Conservation (phyloP, 2,797 vertebrate genomes). For the Dryobates pubescens region DNA sequence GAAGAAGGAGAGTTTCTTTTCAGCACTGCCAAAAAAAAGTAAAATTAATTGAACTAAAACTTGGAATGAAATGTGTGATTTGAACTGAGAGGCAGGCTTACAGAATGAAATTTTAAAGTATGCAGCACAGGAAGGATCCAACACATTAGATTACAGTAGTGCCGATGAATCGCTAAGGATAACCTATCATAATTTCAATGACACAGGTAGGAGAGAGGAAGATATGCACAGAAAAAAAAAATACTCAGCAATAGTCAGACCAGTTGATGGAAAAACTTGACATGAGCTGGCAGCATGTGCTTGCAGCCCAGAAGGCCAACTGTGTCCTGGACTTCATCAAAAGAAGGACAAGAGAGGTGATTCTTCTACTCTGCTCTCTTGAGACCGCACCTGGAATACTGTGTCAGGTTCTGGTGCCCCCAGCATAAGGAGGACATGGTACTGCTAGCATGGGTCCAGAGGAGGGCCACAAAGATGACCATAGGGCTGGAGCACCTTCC, state of each 20-base stretch:
- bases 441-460: too few species aligned
- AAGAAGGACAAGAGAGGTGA: too few species aligned
- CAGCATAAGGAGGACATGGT: too few species aligned
- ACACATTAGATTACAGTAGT: neutral
- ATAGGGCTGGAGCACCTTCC: too few species aligned
- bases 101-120: conserved; percentile 13
- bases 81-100: neutral
- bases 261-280: too few species aligned
- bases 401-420: too few species aligned
- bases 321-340: too few species aligned
- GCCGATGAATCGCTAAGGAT: conserved; percentile 43
- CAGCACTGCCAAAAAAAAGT: neutral
- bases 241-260: neutral
- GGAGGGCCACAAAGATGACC: too few species aligned
- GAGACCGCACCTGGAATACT: too few species aligned
- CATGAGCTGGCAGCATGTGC: too few species aligned
- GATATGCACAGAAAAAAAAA: neutral
- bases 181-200: conserved; percentile 22
- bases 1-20: neutral
- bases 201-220: neutral
- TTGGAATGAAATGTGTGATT: neutral
- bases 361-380: too few species aligned
- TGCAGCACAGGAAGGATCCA: neutral
- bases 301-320: too few species aligned
- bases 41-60: conserved; percentile 23